Base-by-base conservation (phyloP, 1,140 invertebrate genomes). In the Galleria mellonella region DNA sequence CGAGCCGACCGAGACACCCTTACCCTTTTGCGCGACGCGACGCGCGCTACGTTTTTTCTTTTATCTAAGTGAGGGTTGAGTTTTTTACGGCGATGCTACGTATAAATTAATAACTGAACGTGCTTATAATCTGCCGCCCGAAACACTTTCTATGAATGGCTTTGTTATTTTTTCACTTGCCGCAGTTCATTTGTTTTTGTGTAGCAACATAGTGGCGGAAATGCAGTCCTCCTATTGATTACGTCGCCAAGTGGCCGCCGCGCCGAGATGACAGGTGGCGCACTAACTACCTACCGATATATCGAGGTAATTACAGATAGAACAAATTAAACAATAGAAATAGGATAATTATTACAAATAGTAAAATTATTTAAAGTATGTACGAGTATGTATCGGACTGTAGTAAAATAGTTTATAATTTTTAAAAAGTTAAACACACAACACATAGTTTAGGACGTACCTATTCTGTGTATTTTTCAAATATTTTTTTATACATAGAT, bases 81-180 rank as follows among this genome's bases (percentile, higher is more conserved):
- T 81, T 84, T 83, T 81, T 84, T 79, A 78, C 62, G 52, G 53
- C 65, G 73, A 79, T 69, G 71, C 63, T 68, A 72, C 78, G 68
- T 83, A 85, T 83, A 85, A 85, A 85, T 85, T 85, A 85, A 85
- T 85, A 85, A 82, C 76, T 67, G 75, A 82, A 84, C 72, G 76
- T 78, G 76, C 72, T 81, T 68, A 75, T 85, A 83, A 85, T 85
- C 82, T 83, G 75, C 73, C 62, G 71, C 51, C 64, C 54, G 70
- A 74, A 82, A 85, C 82, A 85, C 82, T 85, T 85, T 83, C 81
- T 23, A 3, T 23, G 17, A 23, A 23, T 23, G 74, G 60, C 81
- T 78, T 82, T 83, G 66, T 77, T 75, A 43, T 60, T 75, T 71
- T 69, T 81, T 54, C 72, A 65, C 64, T 49, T 62, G 57, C 70